Evolutionary conservation across 2,888 invertebrate species (phyloP).

Genomic region (Limnephilus rhombicus): DNA sequence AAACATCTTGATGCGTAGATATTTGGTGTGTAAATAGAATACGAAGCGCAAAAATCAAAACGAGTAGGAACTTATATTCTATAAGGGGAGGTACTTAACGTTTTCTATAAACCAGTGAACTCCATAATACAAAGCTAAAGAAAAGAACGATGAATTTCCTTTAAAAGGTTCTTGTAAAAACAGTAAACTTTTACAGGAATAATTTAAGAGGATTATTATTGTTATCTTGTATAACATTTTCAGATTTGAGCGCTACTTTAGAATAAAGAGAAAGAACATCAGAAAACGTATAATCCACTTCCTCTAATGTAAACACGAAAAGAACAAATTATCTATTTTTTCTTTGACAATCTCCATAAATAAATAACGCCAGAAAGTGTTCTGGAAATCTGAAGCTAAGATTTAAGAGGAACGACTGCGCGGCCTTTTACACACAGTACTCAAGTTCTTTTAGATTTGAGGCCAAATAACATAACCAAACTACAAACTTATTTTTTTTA

Average conservation of each 20-base stretch:
- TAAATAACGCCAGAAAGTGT: neutral
- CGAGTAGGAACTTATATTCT: neutral
- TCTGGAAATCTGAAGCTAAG: neutral
- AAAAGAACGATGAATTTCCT: neutral
- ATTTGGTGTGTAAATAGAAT: too few species aligned
- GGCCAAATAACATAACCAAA: too few species aligned
- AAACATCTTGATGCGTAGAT: too few species aligned
- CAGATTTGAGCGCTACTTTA: too few species aligned
- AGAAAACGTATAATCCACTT: neutral
- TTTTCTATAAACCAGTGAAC: neutral
- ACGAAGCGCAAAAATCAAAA: too few species aligned
- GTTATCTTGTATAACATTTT: neutral
- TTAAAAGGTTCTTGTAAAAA: neutral
- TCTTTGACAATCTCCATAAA: neutral
- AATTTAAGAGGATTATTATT: neutral
- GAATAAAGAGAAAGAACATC: neutral
- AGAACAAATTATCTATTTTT: neutral
- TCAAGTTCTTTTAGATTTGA: too few species aligned
- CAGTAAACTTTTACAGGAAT: neutral
- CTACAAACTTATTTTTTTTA: too few species aligned
- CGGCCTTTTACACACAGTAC: too few species aligned
- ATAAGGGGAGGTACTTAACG: neutral
- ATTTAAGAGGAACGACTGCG: neutral
- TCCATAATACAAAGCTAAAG: neutral
- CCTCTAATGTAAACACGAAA: slow-evolving; percentile 1